Base-by-base conservation (phyloP, 2,113 vertebrate genomes). In the Indri indri region DNA sequence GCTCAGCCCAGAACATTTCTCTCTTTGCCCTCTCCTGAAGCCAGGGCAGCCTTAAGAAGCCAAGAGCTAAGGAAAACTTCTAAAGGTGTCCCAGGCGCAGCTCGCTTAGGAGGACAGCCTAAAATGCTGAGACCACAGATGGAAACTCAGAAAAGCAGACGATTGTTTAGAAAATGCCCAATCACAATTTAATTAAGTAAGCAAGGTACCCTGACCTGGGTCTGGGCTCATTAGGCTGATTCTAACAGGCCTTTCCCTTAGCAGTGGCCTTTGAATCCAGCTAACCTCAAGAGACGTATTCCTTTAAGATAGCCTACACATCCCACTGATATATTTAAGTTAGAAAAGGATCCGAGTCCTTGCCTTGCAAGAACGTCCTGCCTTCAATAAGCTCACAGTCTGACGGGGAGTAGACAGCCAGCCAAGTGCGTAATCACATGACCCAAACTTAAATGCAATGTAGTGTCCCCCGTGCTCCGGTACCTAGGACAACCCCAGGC, bases 1-100 rank as follows among this genome's bases (percentile, higher is more conserved):
- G 12, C 17, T 4, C 7, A 20, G 1, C 2, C 32, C 2, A 8
- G 16, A 10, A 8, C 3, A 0, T 37, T 57, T 30, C 65, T 70
- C 40, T 4, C 42, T 65, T 68, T 47, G 18, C 30, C 40, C 23
- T n/a, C 18, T 93, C 40, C 68, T 47, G 20, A 91, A 59, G 27
- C 34, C 45, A n/a, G 71, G 45, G 20, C 8, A n/a, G 23, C 23
- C 47, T 65, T 25, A 37, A 91, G 52, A 85, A 65, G 63, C 27
- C 61, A 45, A n/a, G 16, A 77, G 47, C 23, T 22, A 45, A 32
- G 5, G 63, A 57, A 79, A 12, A 12, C 68, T 94, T 83, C 25
- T 16, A 32, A 32, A 32, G 0, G 1, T 27, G 27, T 11, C 10
- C 5, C 34, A 57, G 20, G 25, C n/a, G 9, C 1, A 66, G 10